Evolutionary conservation across 2,888 invertebrate genomes (phyloP), one percentile per base, ranked within the genome.

Genomic region (Dryobota labecula): DNA sequence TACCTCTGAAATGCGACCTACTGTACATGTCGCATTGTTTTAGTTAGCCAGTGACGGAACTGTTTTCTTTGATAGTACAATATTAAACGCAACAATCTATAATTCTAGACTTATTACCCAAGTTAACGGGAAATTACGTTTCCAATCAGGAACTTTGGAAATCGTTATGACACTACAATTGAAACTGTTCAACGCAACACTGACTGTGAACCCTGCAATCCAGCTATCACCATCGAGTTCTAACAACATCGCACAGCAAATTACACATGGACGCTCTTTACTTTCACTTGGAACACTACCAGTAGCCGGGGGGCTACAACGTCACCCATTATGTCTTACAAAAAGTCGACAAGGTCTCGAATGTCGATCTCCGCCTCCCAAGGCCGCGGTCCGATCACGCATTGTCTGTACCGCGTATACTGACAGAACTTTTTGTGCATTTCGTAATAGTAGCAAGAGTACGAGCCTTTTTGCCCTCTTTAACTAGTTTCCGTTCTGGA

Each of bases 271-370:
- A 24, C 62, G 73, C 68, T 82, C 78, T 81, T 85, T 82, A 87
- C 87, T 87, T 87, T 87, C 88, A 84, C 87, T 87, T 75, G 70
- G 72, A 79, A 73, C 77, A 77, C 72, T 81, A 71, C 79, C 79
- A 63, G 71, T 75, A 77, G 77, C 84, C 75, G 38, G 58, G 56
- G 61, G 76, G 73, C 84, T 47, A 33, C 65, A 84, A 86, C 87
- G 87, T 89, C 87, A 87, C 70, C 85, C 67, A 83, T 85, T 86
- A 87, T 86, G 45, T 77, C 80, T 81, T 70, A 82, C 83, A 87
- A 88, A 89, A 89, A 90, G 79, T 79, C 83, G 70, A 72, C 92
- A 92, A 92, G 92, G 92, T 90, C 89, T 89, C 69, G 77, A 82
- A 84, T 83, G 87, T 87, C 85, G 78, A 88, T 86, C 87, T 87